A percentile compares a stretch with the other conserved stretches of the same genome.
Conservation (phyloP, 2,888 invertebrate species). For the Euplagia quadripunctaria region DNA sequence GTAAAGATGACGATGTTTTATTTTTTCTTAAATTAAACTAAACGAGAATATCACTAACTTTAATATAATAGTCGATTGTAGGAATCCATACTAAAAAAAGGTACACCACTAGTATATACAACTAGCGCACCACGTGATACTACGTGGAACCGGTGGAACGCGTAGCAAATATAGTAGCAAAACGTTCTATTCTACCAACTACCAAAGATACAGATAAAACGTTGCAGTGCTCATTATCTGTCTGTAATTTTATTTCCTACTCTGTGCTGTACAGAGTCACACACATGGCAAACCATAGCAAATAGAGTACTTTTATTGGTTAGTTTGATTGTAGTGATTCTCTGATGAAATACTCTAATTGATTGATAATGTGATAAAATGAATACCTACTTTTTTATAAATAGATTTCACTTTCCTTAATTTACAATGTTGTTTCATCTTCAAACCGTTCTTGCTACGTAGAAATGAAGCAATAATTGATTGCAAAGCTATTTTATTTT, state of each 20-base stretch:
- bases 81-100: neutral
- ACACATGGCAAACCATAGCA: no score
- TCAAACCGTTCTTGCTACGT: neutral
- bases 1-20: no score
- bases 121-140: conserved; percentile 44
- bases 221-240: no score
- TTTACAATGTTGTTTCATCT: neutral
- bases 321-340: no score
- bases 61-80: neutral
- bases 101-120: neutral
- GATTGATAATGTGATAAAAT: no score
- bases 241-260: no score
- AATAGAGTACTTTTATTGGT: conserved; percentile 6
- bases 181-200: neutral
- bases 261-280: no score
- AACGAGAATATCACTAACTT: conserved; percentile 7
- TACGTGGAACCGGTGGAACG: conserved; percentile 54
- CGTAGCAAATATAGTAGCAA: conserved; percentile 16
- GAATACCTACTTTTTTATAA: neutral
- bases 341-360: no score
- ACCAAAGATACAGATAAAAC: no score
- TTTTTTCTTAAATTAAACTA: neutral
- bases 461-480: no score
- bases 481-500: no score
- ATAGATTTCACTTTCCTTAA: neutral